phyloP scores from a whole-genome alignment of 2,888 invertebrate species.

The Arrhopalites spinosus region DNA sequence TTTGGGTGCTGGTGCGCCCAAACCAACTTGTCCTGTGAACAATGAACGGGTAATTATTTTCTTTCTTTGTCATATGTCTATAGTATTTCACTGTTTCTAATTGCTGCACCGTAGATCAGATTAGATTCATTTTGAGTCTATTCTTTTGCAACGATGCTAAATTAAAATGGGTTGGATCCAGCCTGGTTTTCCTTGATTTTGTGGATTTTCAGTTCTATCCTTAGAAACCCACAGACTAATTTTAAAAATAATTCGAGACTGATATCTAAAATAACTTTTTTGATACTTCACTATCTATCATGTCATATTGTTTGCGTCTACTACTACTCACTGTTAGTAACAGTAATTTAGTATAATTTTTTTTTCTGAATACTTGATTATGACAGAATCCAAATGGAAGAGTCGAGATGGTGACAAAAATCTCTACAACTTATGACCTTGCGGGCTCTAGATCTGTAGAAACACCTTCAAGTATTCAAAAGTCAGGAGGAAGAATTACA shows the following conservation, averaged over 20 bases:
- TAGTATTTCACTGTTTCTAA: not conserved
- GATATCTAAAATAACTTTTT: too few species aligned
- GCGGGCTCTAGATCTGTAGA: too few species aligned
- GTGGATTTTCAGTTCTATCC: constrained; percentile 27
- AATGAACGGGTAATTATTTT: constrained; percentile 3
- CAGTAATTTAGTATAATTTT: not conserved
- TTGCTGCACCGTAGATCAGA: constrained; percentile 30
- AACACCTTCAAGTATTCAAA: too few species aligned
- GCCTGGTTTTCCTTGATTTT: constrained; percentile 30
- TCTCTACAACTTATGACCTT: too few species aligned
- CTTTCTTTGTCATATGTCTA: not conserved
- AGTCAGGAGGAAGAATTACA: not conserved
- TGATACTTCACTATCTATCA: too few species aligned
- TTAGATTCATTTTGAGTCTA: constrained; percentile 8
- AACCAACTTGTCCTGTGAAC: constrained; percentile 11
- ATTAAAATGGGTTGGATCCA: constrained; percentile 21
- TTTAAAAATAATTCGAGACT: not conserved
- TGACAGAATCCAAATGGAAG: too few species aligned
- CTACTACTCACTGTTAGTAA: too few species aligned
- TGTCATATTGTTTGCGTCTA: too few species aligned
- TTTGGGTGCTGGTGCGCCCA: constrained; percentile 33
- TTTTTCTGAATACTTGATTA: not conserved
- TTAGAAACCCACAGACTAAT: constrained; percentile 13
- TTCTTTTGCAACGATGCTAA: constrained; percentile 33
- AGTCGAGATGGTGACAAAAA: too few species aligned